These are phyloP conservation scores for Dermolepida albohirtum DNA, from an alignment of 2,888 invertebrate genomes.

Conservation along the genomic window DNA sequence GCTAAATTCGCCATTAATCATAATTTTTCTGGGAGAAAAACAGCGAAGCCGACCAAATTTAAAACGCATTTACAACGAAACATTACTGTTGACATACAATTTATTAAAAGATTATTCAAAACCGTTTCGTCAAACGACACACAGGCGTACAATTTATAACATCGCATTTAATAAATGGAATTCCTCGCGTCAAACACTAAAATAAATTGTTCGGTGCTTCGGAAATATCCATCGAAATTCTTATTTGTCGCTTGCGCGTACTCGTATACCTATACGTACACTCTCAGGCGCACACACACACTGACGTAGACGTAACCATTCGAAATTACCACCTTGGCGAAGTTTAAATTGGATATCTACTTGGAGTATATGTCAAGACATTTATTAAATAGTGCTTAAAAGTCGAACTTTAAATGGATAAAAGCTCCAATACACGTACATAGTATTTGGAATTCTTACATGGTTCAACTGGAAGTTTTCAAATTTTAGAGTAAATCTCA, in stretches of 20 bases:
- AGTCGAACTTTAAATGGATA: too few relatives aligned
- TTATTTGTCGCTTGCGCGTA: conserved; percentile 20
- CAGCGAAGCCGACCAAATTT: conserved; percentile 32
- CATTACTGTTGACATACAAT: conserved; percentile 35
- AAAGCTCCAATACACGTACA: too few relatives aligned
- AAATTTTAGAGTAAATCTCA: too few relatives aligned
- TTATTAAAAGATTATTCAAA: conserved; percentile 39
- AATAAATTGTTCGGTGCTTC: conserved; percentile 26
- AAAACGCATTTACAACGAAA: conserved; percentile 34
- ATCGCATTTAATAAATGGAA: conserved; percentile 32
- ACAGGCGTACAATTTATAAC: conserved; percentile 28
- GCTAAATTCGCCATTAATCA: conserved; percentile 32
- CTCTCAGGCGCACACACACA: not conserved
- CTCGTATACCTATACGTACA: not conserved
- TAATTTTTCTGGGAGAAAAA: conserved; percentile 28
- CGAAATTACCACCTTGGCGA: not conserved
- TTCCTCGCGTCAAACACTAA: conserved; percentile 23
- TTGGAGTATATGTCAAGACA: too few relatives aligned
- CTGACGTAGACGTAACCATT: not conserved
- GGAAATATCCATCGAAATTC: conserved; percentile 20
- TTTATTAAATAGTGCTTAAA: too few relatives aligned
- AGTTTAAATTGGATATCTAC: conserved; percentile 9
- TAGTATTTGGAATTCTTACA: too few relatives aligned
- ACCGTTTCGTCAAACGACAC: conserved; percentile 27
- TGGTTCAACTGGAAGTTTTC: too few relatives aligned